Percentiles rank a stretch among this genome's conserved stretches.
Evolutionary conservation across 1,140 invertebrate genomes (phyloP).

Genomic region (Aphidius ervi): DNA sequence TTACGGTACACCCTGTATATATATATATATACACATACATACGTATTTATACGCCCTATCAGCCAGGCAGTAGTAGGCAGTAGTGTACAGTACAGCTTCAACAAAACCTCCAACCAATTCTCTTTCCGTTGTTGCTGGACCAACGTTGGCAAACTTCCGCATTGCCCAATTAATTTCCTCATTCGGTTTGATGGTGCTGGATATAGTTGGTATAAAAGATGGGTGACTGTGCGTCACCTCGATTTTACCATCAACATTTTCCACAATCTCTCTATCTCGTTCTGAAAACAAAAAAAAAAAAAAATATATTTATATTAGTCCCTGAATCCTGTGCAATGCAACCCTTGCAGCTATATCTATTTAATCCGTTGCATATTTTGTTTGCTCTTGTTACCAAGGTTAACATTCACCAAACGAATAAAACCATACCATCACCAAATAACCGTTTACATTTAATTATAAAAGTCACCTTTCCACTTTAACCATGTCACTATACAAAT

Average conservation of each 20-base stretch:
- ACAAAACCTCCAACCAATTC: conserved; percentile 5
- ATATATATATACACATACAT: too few species aligned
- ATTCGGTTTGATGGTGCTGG: conserved; percentile 4
- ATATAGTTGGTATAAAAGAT: not conserved
- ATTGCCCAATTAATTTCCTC: conserved; percentile 37
- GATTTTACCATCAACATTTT: conserved; percentile 20
- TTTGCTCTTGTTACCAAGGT: conserved; percentile 31
- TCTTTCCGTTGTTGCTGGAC: not conserved
- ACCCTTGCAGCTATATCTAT: conserved; percentile 27
- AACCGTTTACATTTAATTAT: conserved; percentile 45
- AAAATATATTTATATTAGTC: too few species aligned
- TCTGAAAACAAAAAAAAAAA: too few species aligned
- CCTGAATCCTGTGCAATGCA: not conserved
- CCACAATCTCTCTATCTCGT: not conserved
- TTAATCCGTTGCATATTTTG: conserved; percentile 35
- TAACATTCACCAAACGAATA: too few species aligned
- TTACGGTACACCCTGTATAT: too few species aligned
- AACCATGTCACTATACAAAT: too few species aligned
- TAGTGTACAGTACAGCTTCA: too few species aligned
- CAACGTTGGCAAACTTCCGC: not conserved
- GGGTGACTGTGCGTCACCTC: conserved; percentile 10
- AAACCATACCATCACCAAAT: conserved; percentile 14
- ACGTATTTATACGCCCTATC: too few species aligned
- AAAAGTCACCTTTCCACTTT: conserved; percentile 8
- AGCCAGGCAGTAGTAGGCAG: too few species aligned